phyloP scores from a whole-genome alignment of 2,797 vertebrate genomes.

The Dendrocincla fuliginosa region DNA sequence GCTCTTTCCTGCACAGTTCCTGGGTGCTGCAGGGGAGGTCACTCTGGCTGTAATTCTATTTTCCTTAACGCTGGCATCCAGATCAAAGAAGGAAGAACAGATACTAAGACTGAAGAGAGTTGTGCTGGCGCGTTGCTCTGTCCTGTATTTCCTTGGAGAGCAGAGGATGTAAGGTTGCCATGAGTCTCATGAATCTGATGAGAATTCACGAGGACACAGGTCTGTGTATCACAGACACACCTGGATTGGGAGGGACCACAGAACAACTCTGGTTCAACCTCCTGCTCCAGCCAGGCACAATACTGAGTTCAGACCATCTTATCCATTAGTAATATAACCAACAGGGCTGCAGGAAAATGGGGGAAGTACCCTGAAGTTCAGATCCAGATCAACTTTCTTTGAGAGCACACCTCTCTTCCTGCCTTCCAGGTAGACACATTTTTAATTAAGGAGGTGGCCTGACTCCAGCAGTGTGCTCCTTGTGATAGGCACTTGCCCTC shows the following conservation, averaged over 20 bases:
- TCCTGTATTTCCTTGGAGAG: rapidly evolving
- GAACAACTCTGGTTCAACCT: background rate
- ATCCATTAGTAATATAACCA: background rate
- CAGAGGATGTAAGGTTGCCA: background rate
- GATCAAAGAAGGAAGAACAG: background rate
- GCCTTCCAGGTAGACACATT: background rate
- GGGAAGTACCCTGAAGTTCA: background rate
- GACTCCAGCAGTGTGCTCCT: background rate
- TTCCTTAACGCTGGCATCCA: background rate
- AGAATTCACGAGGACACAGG: background rate
- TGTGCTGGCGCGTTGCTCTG: background rate
- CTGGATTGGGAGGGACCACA: background rate
- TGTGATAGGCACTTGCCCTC: background rate
- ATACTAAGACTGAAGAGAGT: too few relatives aligned
- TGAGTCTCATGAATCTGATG: background rate
- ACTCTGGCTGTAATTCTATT: background rate
- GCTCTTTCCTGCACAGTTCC: background rate
- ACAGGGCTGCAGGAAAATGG: background rate
- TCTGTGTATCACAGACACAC: background rate
- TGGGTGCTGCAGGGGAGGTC: background rate
- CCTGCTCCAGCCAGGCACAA: background rate
- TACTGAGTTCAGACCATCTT: background rate
- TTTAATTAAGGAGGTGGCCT: background rate
- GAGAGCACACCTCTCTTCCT: background rate
- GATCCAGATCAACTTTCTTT: background rate